A percentile compares a stretch with the other conserved stretches of the same genome.
Evolutionary conservation across 2,113 vertebrate genomes (phyloP).

Genomic region (Jacana jacana): DNA sequence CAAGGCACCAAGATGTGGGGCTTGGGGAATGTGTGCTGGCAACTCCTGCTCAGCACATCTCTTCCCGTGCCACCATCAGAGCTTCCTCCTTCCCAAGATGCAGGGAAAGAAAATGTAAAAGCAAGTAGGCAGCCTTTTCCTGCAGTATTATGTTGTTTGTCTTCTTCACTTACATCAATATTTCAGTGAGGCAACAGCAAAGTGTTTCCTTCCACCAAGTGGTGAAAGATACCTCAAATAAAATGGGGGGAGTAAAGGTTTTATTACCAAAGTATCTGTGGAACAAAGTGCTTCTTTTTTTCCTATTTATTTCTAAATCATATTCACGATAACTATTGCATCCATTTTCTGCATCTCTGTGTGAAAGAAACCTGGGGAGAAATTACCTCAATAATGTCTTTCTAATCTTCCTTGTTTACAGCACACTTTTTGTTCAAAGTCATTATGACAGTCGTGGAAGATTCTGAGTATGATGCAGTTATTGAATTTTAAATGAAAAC

Average conservation of each 20-base stretch:
- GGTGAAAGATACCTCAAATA: background rate
- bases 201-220: background rate
- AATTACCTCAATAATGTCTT: slow-evolving; percentile 64
- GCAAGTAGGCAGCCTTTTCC: background rate
- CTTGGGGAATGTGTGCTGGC: fast-evolving
- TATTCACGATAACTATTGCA: background rate
- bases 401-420: slow-evolving; percentile 71
- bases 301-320: slow-evolving; percentile 9
- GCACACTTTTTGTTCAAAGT: slow-evolving; percentile 65
- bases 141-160: background rate
- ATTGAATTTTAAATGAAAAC: slow-evolving; percentile 76
- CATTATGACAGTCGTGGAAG: slow-evolving; percentile 57
- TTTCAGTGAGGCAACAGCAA: background rate
- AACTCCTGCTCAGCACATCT: background rate
- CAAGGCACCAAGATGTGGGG: background rate
- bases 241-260: background rate
- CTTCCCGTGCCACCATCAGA: fast-evolving
- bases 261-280: background rate
- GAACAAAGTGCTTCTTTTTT: background rate
- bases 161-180: background rate
- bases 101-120: background rate
- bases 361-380: slow-evolving; percentile 33
- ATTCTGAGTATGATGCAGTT: slow-evolving; percentile 64
- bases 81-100: background rate
- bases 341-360: background rate